Conservation (phyloP, 2,888 invertebrate genomes). For the Germaria angustata region DNA sequence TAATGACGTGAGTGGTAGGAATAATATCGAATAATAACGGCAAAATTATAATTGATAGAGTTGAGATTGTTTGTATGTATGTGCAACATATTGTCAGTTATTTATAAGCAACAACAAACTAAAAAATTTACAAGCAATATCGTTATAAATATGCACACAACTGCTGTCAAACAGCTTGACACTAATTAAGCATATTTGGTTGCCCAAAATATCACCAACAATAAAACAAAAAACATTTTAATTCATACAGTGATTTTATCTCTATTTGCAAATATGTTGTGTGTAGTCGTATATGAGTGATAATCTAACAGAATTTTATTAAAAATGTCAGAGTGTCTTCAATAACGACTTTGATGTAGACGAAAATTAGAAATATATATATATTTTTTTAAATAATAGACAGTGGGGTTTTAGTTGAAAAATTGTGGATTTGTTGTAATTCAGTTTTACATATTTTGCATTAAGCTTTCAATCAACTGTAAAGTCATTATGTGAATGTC, state of each 20-base stretch:
- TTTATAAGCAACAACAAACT: background rate
- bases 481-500: too few relatives aligned
- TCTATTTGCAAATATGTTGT: background rate
- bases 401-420: background rate
- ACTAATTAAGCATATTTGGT: constrained; percentile 54
- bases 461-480: too few relatives aligned
- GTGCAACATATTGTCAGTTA: background rate
- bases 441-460: too few relatives aligned
- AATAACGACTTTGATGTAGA: background rate
- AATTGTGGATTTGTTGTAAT: too few relatives aligned
- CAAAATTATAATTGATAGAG: background rate
- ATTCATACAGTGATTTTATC: background rate
- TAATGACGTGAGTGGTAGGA: constrained; percentile 3
- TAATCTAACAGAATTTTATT: background rate
- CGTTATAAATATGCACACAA: background rate
- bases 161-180: constrained; percentile 25
- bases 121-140: background rate
- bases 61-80: background rate
- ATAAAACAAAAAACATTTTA: background rate
- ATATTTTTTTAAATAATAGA: background rate
- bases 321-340: background rate
- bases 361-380: too few relatives aligned
- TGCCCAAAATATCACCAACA: constrained; percentile 47
- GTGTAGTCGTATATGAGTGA: background rate
- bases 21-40: background rate